Evolutionary conservation across 1,140 invertebrate genomes (phyloP), one percentile per base, ranked within the genome.

Genomic region (Pogonognathellus flavescens): DNA sequence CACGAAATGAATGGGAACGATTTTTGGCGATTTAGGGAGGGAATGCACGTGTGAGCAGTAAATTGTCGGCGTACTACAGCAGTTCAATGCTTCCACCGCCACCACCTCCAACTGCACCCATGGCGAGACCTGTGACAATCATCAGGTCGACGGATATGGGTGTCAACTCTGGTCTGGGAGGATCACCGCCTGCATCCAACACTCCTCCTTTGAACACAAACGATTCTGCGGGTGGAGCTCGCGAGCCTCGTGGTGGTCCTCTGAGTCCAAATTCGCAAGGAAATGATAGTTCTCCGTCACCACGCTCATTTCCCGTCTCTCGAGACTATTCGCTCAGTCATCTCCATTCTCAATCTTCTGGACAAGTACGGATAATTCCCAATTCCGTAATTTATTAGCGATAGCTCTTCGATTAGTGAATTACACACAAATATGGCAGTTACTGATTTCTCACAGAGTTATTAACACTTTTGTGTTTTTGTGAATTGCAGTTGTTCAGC

Each of bases 121-220:
- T 98, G 95, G 97, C 97, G 3, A 92, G 97, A 88, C 97, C 97
- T 0, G 97, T 99, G 11, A 96, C 97, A 25, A 98, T 99, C 88
- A 97, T 98, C 89, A 93, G 96, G 89, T 97, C 96, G 57, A 97
- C 96, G 87, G 95, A 95, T 89, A 92, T 93, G 81, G 84, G 85
- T n/a, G 83, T 84, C 13, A 60, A 50, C 7, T 53, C 59, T 55
- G 85, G 88, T 20, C 41, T 80, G 82, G 88, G 88, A 50, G 85
- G 92, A 84, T 92, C 93, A n/a, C 93, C 94, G 3, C 93, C 93
- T 8, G 91, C 93, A 2, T 93, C 93, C n/a, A 92, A 93, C 83
- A 93, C 93, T 13, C 93, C 93, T 31, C 93, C 93, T 0, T 88
- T 90, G 84, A 83, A 49, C 76, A 81, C 57, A 6, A 82, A 60